Conservation (phyloP, 2,888 invertebrate species). For the Hypomecis punctinalis region DNA sequence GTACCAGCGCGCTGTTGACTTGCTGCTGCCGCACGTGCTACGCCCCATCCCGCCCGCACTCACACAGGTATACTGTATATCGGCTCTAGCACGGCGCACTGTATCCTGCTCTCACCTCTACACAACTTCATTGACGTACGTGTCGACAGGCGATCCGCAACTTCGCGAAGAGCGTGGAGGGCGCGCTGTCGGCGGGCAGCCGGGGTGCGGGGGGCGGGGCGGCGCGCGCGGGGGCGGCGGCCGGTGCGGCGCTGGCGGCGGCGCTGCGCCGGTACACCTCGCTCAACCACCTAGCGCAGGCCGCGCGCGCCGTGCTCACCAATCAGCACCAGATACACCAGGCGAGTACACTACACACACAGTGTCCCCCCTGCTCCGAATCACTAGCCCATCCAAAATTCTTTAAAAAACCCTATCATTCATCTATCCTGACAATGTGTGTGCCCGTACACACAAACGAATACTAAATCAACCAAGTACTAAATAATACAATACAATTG, state of each 20-base stretch:
- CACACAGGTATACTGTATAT: constrained; percentile 95
- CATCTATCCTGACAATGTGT: no score
- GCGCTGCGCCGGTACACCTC: constrained; percentile 98
- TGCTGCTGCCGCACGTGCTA: constrained; percentile 98
- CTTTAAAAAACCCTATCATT: no score
- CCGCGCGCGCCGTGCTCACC: constrained; percentile 97
- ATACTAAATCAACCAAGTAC: no score
- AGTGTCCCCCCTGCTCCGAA: constrained; percentile 92
- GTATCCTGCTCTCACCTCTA: constrained; percentile 91
- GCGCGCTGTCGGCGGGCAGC: constrained; percentile 94
- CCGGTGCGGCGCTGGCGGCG: constrained; percentile 97
- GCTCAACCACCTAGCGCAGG: constrained; percentile 97
- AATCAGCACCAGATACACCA: constrained; percentile 97
- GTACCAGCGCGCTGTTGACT: constrained; percentile 98
- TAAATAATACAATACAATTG: no score
- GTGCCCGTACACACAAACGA: no score
- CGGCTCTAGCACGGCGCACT: constrained; percentile 95
- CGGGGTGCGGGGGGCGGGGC: constrained; percentile 93
- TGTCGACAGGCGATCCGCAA: constrained; percentile 87
- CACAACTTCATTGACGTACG: not conserved
- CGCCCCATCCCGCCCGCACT: constrained; percentile 97
- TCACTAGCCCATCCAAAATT: no score
- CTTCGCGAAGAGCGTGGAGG: constrained; percentile 88
- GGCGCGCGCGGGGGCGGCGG: constrained; percentile 91
- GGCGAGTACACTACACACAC: constrained; percentile 85